Conservation (phyloP, 2,888 invertebrate species). For the Heteropelma amictum region DNA sequence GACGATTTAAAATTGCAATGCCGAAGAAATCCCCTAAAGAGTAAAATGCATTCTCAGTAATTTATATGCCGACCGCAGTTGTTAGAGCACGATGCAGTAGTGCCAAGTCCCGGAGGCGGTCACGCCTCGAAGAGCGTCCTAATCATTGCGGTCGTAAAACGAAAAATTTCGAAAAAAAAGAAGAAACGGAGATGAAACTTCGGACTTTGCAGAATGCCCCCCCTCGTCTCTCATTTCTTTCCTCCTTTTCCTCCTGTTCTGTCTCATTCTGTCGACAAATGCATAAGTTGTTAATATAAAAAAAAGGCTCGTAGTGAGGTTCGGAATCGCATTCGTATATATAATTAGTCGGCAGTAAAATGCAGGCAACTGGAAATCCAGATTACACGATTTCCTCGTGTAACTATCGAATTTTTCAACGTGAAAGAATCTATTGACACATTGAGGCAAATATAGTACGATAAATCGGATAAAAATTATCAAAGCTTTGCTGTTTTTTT, state of each 20-base stretch:
- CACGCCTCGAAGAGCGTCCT: constrained; percentile 39
- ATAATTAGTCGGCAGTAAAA: constrained; percentile 49
- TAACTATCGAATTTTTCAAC: constrained; percentile 13
- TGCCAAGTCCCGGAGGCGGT: constrained; percentile 24
- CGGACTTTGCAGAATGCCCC: neutral
- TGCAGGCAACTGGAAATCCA: constrained; percentile 44
- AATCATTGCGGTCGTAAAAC: constrained; percentile 44
- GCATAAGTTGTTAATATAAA: constrained; percentile 12
- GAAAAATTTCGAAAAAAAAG: constrained; percentile 27
- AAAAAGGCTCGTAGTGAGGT: constrained; percentile 32
- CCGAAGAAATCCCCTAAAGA: constrained; percentile 2
- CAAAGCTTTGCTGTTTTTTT: too few species aligned
- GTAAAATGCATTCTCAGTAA: constrained; percentile 26
- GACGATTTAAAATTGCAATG: neutral
- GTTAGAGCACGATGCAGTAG: constrained; percentile 21
- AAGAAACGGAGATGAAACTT: constrained; percentile 8
- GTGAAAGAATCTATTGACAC: too few species aligned
- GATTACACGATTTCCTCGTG: constrained; percentile 3
- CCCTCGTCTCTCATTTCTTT: neutral
- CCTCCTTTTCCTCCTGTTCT: neutral
- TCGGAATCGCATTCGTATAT: constrained; percentile 41
- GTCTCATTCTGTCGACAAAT: neutral
- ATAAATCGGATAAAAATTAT: too few species aligned
- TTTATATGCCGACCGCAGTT: constrained; percentile 9
- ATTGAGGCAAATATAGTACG: too few species aligned